Conservation (phyloP, 2,888 invertebrate species). For the Cerastis leucographa region DNA sequence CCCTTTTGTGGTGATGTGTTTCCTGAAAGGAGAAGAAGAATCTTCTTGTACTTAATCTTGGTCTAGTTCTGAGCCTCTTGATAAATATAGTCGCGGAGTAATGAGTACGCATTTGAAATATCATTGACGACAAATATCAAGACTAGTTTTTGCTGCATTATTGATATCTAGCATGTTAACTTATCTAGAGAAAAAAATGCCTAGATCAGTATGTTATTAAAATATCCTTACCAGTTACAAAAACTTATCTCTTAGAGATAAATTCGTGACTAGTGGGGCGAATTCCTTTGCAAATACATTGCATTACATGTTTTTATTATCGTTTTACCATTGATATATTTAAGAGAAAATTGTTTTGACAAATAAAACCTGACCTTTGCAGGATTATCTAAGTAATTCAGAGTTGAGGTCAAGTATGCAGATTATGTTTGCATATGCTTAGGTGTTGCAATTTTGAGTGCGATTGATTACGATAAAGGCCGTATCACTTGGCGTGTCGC, state of each 20-base stretch:
- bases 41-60: neutral
- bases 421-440: slow-evolving; percentile 34
- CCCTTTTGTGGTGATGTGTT: slow-evolving; percentile 25
- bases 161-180: slow-evolving; percentile 4
- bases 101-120: neutral
- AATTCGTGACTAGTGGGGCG: slow-evolving; percentile 59
- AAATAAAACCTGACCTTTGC: slow-evolving; percentile 77
- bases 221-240: slow-evolving; percentile 50
- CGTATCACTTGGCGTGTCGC: neutral
- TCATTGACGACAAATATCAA: slow-evolving; percentile 15
- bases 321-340: slow-evolving; percentile 69
- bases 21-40: slow-evolving; percentile 34
- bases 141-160: slow-evolving; percentile 19
- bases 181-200: slow-evolving; percentile 16
- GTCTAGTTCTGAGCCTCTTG: slow-evolving; percentile 6
- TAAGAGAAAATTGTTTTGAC: slow-evolving; percentile 70
- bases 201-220: slow-evolving; percentile 34
- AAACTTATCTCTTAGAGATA: slow-evolving; percentile 59
- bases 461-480: slow-evolving; percentile 41
- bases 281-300: slow-evolving; percentile 58
- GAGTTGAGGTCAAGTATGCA: slow-evolving; percentile 73
- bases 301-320: slow-evolving; percentile 35
- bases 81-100: neutral
- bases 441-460: slow-evolving; percentile 55
- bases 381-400: slow-evolving; percentile 68